Base-by-base conservation (phyloP, 2,113 vertebrate genomes). In the Lasiurus cinereus region DNA sequence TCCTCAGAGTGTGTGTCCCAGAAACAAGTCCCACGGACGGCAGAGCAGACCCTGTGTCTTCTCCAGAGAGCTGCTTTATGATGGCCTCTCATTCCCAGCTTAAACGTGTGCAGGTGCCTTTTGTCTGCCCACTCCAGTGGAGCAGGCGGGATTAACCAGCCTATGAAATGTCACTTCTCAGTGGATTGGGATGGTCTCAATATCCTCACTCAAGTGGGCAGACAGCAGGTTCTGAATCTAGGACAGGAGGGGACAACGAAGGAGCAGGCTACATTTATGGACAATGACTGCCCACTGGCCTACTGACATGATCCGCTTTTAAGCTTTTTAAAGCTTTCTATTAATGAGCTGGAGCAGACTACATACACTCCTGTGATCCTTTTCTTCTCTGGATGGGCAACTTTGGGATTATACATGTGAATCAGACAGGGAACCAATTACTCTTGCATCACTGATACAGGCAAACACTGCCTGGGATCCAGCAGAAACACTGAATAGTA, bases 261-360 rank as follows among this genome's bases (percentile, higher is more conserved):
- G 31, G 7, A 50, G 73, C 24, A 2, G 5, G 8, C 8, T 1
- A 24, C 16, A 5, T 46, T n/a, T 8, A 50, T 0, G 27, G 56
- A 29, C 10, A 29, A 0, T 8, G 21, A 31, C 2, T 2, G 12
- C 12, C 15, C 14, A 3, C 9, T 8, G 4, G 15, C 83, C 14
- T 39, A 21, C 0, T 9, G 79, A 15, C n/a, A 9, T 2, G 14
- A 62, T 0, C 12, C 0, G 5, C 62, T 85, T 27, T n/a, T 3
- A 46, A 54, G 90, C 52, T 31, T 52, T 43, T 69, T 22, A 27
- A 31, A 67, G 16, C 9, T 54, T 18, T 14, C 31, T 29, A 15
- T 15, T 16, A 13, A 9, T 22, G 5, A 50, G 15, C 13, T 22
- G 72, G 12, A 77, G 56, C 29, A 72, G 22, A 43, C 54, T 3